Evolutionary conservation across 2,113 vertebrate species (phyloP), one percentile per base, ranked within the genome.

Genomic region (Zosterops borbonicus): DNA sequence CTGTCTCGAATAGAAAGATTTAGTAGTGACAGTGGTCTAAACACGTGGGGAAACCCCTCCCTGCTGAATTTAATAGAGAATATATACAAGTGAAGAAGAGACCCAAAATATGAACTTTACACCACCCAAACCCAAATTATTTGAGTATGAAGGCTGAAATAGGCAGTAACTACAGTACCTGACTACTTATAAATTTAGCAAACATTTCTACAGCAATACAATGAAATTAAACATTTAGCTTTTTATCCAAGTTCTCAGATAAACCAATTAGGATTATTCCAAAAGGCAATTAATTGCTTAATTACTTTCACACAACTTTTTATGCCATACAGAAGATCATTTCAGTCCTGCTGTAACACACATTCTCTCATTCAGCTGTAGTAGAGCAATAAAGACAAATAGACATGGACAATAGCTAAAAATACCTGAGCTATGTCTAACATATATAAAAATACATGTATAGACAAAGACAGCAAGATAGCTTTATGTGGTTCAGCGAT

Each of bases 1-100:
- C n/a, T 52, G 22, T 24, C 22, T 31, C 0, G 1, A 64, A 55
- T 0, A 1, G 31, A 56, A 83, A 39, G 11, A 44, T 64, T 83
- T 67, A 50, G 14, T 15, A 65, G 18, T 31, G 35, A 25, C 7
- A 71, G 21, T 31, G n/a, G 24, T 62, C 8, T 37, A 37, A 79
- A 64, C 9, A 28, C 0, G 0, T 42, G 55, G 27, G 10, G 10
- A 76, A 92, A 50, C 5, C 7, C 10, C 22, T 65, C 14, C 7
- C 22, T 47, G 18, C 13, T 67, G 35, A 87, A 58, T 91, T 87
- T 42, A 76, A 44, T 21, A 65, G 1, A n/a, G 17, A 83, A 20
- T 53, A 73, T 10, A 73, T 23, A 6, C 9, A 39, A 81, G 39
- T 37, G 47, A 73, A 55, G 41, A 75, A 60, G 20, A 41, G 50